A percentile compares a stretch with the other conserved stretches of the same genome.
These are phyloP conservation scores for Dasypogon diadema DNA, from an alignment of 2,888 invertebrate genomes.

Conservation along the genomic window DNA sequence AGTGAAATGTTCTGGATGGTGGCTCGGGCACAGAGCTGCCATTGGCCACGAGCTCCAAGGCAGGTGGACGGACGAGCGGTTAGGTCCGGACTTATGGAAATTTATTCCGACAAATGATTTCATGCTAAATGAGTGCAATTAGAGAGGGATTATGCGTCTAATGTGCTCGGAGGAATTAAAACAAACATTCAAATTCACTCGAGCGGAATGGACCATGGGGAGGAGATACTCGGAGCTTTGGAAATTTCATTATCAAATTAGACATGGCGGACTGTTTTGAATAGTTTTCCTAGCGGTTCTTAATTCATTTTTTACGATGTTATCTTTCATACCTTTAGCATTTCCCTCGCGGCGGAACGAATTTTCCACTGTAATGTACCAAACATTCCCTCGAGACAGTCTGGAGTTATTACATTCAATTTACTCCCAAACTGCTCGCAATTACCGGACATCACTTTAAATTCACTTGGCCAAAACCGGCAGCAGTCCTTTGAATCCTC, in stretches of 20 bases:
- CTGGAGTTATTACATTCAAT: slow-evolving; percentile 9
- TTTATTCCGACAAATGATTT: slow-evolving; percentile 56
- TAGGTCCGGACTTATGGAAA: slow-evolving; percentile 45
- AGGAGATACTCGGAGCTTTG: slow-evolving; percentile 5
- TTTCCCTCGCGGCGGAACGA: slow-evolving; percentile 14
- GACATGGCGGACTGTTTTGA: slow-evolving; percentile 20
- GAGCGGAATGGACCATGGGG: slow-evolving; percentile 43
- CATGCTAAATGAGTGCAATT: slow-evolving; percentile 54
- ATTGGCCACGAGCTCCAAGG: slow-evolving; percentile 16
- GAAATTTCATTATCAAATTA: slow-evolving; percentile 44
- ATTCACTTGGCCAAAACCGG: slow-evolving; percentile 17
- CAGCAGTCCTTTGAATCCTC: background rate
- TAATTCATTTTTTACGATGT: slow-evolving; percentile 18
- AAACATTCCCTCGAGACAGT: background rate
- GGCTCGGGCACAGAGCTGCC: background rate
- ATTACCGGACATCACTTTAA: slow-evolving; percentile 28
- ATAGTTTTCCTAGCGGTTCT: slow-evolving; percentile 13
- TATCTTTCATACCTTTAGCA: slow-evolving; percentile 31
- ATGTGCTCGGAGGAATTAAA: slow-evolving; percentile 43
- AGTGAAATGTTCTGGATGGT: background rate
- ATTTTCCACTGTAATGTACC: background rate
- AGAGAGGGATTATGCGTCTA: slow-evolving; percentile 45
- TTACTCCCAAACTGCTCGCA: slow-evolving; percentile 19
- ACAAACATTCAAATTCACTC: slow-evolving; percentile 26
- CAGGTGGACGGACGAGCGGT: slow-evolving; percentile 9